Percentiles rank a stretch among this genome's conserved stretches.
These are phyloP conservation scores for Zygogramma bicolorata DNA, from an alignment of 2,888 invertebrate genomes.

Conservation along the genomic window DNA sequence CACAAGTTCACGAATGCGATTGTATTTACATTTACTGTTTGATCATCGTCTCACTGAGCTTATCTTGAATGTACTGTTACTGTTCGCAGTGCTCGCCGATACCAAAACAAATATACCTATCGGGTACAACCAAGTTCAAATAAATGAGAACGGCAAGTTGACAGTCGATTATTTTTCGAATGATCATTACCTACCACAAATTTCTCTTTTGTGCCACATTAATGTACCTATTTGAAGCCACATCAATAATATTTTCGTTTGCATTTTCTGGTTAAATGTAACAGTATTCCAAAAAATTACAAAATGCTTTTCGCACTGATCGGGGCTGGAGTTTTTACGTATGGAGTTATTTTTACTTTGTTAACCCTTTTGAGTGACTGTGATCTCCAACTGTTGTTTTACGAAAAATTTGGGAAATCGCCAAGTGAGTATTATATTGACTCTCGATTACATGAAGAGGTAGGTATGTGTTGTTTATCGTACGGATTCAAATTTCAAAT, in stretches of 20 bases:
- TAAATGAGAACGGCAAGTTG: too few species aligned
- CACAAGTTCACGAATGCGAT: too few species aligned
- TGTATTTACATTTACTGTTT: too few species aligned
- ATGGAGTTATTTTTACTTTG: constrained; percentile 69
- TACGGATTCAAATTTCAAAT: too few species aligned
- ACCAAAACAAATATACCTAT: too few species aligned
- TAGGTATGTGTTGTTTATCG: background rate
- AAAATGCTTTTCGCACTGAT: constrained; percentile 57
- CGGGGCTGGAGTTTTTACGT: constrained; percentile 62
- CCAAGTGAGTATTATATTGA: constrained; percentile 67
- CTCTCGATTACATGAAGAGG: background rate
- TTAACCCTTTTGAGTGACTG: constrained; percentile 71
- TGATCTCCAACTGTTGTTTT: constrained; percentile 72
- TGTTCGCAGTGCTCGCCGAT: too few species aligned
- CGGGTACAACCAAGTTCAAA: too few species aligned
- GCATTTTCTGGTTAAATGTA: background rate
- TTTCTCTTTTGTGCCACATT: background rate
- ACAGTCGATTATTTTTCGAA: too few species aligned
- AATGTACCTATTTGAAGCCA: background rate
- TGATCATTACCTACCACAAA: too few species aligned
- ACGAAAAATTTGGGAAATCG: constrained; percentile 73
- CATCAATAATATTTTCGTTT: too few species aligned
- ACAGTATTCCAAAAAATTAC: background rate
- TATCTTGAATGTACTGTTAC: too few species aligned
- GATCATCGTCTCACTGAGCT: too few species aligned